Percentiles rank a stretch among this genome's conserved stretches.
phyloP scores from a whole-genome alignment of 2,113 vertebrate species.

The Xyrauchen texanus region DNA sequence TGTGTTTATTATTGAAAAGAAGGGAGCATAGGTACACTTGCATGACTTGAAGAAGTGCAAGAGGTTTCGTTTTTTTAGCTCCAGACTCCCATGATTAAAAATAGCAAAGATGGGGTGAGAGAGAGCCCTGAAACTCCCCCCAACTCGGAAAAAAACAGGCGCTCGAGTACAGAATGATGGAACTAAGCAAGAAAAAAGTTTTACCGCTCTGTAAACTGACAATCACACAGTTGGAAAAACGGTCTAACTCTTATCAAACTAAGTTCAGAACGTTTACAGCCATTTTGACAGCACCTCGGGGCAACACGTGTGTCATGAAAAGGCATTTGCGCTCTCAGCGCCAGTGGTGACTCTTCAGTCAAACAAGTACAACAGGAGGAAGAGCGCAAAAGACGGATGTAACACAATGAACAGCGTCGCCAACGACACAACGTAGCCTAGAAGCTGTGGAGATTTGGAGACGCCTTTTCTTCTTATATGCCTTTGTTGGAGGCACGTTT shows the following conservation, averaged over 20 bases:
- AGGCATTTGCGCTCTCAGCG: not conserved
- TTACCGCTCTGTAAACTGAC: not conserved
- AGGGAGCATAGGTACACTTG: not conserved
- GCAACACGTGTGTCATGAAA: conserved; percentile 19
- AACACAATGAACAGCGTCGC: conserved; percentile 54
- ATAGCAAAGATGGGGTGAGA: conserved; percentile 64
- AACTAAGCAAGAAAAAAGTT: not conserved
- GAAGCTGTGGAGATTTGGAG: not conserved
- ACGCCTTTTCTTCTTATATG: conserved; percentile 21
- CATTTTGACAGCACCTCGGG: not conserved
- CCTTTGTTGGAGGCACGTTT: not conserved
- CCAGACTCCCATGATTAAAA: conserved; percentile 63
- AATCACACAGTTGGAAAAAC: not conserved
- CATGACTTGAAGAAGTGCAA: conserved; percentile 61
- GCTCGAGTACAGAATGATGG: not conserved
- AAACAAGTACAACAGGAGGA: conserved; percentile 61
- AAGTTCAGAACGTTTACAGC: conserved; percentile 37
- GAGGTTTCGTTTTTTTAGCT: conserved; percentile 65
- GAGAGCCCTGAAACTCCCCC: conserved; percentile 43
- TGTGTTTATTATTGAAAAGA: too few species aligned
- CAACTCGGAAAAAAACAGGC: not conserved
- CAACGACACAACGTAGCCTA: not conserved
- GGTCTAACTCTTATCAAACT: conserved; percentile 16
- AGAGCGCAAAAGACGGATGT: conserved; percentile 64
- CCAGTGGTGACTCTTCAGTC: not conserved